phyloP scores from a whole-genome alignment of 2,113 vertebrate species.

The Mixornis gularis region DNA sequence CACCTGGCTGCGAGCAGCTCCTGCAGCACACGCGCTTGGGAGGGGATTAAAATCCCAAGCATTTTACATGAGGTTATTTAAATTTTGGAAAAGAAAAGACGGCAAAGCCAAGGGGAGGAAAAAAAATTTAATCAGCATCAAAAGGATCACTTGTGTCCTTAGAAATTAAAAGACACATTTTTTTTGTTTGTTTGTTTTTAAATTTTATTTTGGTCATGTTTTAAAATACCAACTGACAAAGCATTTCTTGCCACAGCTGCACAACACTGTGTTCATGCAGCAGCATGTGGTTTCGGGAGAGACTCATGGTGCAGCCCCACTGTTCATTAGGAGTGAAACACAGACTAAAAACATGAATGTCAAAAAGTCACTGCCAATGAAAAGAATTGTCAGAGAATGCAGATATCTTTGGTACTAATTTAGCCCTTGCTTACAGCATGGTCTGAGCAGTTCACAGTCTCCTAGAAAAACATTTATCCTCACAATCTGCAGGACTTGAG shows the following conservation, averaged over 20 bases:
- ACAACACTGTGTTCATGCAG: not conserved
- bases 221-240: not conserved
- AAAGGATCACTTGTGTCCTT: not conserved
- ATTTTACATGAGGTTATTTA: not conserved
- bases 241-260: not conserved
- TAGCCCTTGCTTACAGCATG: not conserved
- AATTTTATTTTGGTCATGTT: not conserved
- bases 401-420: not conserved
- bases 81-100: not conserved
- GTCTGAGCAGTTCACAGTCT: not conserved
- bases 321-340: not conserved
- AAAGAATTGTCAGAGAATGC: not conserved
- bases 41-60: not conserved
- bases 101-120: not conserved
- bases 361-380: not conserved
- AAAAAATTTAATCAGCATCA: not conserved
- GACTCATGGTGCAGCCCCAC: rapidly evolving
- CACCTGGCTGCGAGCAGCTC: not conserved
- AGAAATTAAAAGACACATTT: not conserved
- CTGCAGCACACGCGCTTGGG: rapidly evolving
- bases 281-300: not conserved
- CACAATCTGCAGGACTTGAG: not conserved
- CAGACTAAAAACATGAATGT: not conserved
- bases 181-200: not conserved
- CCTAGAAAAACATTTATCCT: not conserved